Conservation (phyloP, 2,113 vertebrate genomes). For the Marcusenius ussheri region DNA sequence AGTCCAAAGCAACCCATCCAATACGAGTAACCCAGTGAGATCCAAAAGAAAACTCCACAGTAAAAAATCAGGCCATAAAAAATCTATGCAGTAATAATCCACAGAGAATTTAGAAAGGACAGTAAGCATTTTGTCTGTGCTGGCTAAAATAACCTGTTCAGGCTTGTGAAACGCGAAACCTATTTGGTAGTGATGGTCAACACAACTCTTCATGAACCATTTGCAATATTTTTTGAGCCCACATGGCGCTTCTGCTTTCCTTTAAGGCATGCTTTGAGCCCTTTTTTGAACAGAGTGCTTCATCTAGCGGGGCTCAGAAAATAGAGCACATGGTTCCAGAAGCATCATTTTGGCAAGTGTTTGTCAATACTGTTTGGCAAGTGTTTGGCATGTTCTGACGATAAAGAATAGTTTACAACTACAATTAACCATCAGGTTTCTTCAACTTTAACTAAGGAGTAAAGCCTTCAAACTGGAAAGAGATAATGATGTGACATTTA, state of each 20-base stretch:
- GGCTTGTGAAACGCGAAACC: neutral
- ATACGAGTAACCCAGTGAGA: neutral
- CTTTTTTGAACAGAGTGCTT: neutral
- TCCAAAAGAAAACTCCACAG: neutral
- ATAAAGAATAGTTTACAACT: neutral
- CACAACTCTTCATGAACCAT: neutral
- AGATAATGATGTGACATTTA: neutral
- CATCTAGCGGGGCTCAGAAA: neutral
- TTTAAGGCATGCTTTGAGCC: neutral
- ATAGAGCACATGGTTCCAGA: neutral
- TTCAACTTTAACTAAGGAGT: neutral
- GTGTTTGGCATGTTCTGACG: neutral
- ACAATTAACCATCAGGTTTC: neutral
- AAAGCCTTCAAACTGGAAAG: neutral
- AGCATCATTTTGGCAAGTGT: neutral
- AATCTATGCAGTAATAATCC: too few species aligned
- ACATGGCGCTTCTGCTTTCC: neutral
- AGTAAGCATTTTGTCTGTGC: neutral
- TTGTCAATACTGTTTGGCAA: neutral
- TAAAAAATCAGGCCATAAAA: neutral
- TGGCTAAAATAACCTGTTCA: neutral
- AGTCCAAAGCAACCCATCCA: neutral
- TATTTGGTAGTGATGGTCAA: neutral
- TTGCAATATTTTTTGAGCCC: neutral
- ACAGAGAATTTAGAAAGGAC: neutral